These are phyloP conservation scores for Phalacrocorax aristotelis DNA, from an alignment of 2,113 vertebrate genomes.

Conservation along the genomic window DNA sequence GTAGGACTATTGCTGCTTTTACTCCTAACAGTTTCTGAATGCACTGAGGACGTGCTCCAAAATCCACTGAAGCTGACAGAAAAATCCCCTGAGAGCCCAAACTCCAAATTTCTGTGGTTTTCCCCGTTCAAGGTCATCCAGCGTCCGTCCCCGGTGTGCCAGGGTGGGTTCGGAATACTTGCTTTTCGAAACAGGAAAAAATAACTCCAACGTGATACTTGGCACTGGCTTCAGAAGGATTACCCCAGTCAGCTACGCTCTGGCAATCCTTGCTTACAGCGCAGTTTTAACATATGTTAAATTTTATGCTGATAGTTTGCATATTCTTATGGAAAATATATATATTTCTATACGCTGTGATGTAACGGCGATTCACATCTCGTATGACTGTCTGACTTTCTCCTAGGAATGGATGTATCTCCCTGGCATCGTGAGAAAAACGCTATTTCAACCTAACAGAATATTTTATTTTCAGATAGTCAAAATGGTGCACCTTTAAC, in stretches of 20 bases:
- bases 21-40: not conserved
- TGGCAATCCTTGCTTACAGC: not conserved
- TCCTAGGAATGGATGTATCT: not conserved
- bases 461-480: not conserved
- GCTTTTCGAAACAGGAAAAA: not conserved
- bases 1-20: not conserved
- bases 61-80: not conserved
- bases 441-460: not conserved
- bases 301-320: not conserved
- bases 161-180: not conserved
- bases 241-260: not conserved
- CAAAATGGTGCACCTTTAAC: not conserved
- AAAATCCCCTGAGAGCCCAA: not conserved
- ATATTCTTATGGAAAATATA: not conserved
- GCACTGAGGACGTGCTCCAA: not conserved
- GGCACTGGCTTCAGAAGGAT: not conserved
- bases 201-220: not conserved
- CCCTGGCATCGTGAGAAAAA: not conserved
- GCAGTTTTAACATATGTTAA: slow-evolving; percentile 2
- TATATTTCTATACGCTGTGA: not conserved
- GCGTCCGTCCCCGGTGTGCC: not conserved
- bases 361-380: not conserved
- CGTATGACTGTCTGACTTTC: slow-evolving; percentile 1
- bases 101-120: not conserved
- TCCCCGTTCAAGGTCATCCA: not conserved